Evolutionary conservation across 2,113 vertebrate genomes (phyloP), one percentile per base, ranked within the genome.

Genomic region (Lathamus discolor): DNA sequence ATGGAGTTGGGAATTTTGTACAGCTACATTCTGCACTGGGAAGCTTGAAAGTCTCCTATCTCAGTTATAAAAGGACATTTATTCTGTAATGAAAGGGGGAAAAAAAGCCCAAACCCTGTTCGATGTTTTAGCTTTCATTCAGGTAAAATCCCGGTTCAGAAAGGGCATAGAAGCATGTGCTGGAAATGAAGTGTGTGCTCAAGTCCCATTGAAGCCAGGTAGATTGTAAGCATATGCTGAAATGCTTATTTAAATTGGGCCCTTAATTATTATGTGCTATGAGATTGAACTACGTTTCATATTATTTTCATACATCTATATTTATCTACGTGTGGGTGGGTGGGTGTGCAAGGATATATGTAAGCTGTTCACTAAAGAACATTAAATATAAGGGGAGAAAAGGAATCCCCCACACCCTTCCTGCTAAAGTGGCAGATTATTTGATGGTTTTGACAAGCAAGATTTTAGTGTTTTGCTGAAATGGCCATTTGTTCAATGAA

Each of bases 241-340:
- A 96, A 95, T 88, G 61, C 93, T 95, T 96, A 93, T 94, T 96
- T 96, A 92, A 97, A 88, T 95, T 76, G 43, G 43, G 17, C 9
- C 39, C 22, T 96, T 97, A 96, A 96, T 96, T 95, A 96, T 96
- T 90, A 97, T 57, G 93, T 96, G 93, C 86, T 86, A 94, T 68
- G 37, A 92, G 86, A 94, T 95, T 94, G 95, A 96, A 37, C 92
- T 92, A 84, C 2, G 0, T 76, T 84, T 94, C 64, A 31, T 90
- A 94, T 74, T 93, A 78, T 93, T 93, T 96, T 95, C 79, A 90
- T 93, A 78, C 64, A 74, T 90, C 68, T 95, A 48, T 95, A 92
- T 96, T 96, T 94, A 93, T 92, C 77, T 85, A 61, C 0, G 1
- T 44, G 59, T 86, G 82, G 69, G 74, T 92, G 78, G 87, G 82